phyloP scores from a whole-genome alignment of 2,797 vertebrate genomes.

The Etheostoma perlongum region DNA sequence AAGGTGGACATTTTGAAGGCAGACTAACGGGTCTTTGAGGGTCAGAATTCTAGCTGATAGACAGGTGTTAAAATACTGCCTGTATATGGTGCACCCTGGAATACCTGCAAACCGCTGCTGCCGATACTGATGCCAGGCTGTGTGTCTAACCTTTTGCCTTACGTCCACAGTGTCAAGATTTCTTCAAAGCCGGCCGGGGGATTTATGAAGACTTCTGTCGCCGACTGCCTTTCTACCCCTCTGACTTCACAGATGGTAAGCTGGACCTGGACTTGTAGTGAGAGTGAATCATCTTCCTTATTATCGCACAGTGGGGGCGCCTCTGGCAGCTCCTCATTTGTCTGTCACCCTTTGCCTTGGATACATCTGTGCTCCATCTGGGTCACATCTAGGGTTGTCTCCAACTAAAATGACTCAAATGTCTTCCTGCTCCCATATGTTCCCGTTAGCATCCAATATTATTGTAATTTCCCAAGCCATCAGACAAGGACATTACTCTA shows the following conservation, averaged over 20 bases:
- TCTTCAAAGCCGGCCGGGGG: slow-evolving; percentile 90
- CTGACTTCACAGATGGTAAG: slow-evolving; percentile 92
- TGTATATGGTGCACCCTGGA: neutral
- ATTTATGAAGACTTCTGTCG: slow-evolving; percentile 93
- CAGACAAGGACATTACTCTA: slow-evolving; percentile 25
- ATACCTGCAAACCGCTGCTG: neutral
- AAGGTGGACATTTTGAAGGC: no score
- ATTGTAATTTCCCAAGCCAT: slow-evolving; percentile 47
- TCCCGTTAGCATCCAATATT: slow-evolving; percentile 29
- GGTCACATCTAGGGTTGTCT: slow-evolving; percentile 51
- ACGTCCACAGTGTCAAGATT: slow-evolving; percentile 85
- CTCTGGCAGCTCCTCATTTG: slow-evolving; percentile 65
- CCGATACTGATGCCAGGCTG: neutral
- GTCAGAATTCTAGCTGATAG: no score
- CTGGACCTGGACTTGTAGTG: slow-evolving; percentile 51
- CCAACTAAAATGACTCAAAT: slow-evolving; percentile 38
- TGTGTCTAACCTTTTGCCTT: slow-evolving; percentile 37
- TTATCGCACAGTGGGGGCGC: slow-evolving; percentile 53
- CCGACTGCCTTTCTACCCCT: slow-evolving; percentile 90
- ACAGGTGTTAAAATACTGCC: no score
- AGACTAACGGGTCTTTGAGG: no score
- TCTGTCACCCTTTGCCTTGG: slow-evolving; percentile 63
- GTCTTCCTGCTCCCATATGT: slow-evolving; percentile 44
- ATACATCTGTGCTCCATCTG: slow-evolving; percentile 67
- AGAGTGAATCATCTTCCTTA: slow-evolving; percentile 74